Evolutionary conservation across 2,888 invertebrate genomes (phyloP), one percentile per base, ranked within the genome.

Genomic region (Heteropelma amictum): DNA sequence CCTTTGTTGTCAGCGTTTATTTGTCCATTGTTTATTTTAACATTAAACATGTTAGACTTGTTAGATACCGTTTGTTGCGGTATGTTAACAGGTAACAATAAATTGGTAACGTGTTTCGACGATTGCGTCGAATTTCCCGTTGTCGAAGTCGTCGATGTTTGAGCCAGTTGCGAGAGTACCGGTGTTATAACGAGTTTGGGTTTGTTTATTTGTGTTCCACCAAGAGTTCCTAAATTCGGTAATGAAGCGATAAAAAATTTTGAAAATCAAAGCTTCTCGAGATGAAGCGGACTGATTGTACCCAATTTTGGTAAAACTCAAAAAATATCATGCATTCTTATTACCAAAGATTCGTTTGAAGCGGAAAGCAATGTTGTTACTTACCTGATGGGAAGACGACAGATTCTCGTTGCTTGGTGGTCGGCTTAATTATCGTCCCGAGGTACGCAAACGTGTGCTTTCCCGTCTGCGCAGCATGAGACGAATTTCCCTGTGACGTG

Each of bases 11-110:
- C 93, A 80, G 91, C 91, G 81, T 91, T 92, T 72, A 93, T 90
- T 85, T 92, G 92, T 2, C 92, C 93, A 87, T 93, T 93, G 19
- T 92, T 91, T 83, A 94, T 93, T 90, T 94, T 93, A 72, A 94
- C 90, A 86, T 93, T 94, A 72, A 93, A 92, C 80, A 93, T 91
- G 53, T 92, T 92, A 6, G 92, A 91, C 83, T 92, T 91, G 85
- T 78, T 30, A 28, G 64, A 30, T 19, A 80, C 84, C 28, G 84
- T 83, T 54, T 85, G 86, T 67, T 86, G 89, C 4, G 88, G 84
- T 78, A 88, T 85, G 60, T 79, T 84, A 64, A 89, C 87, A 61
- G 89, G 89, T 69, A 89, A 70, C 73, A 89, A 73, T 38, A 88
- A 81, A 79, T 89, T 89, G 21, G 88, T 81, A 84, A 88, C 85